Evolutionary conservation across 2,113 vertebrate species (phyloP), one percentile per base, ranked within the genome.

Genomic region (Thalassoma bifasciatum): DNA sequence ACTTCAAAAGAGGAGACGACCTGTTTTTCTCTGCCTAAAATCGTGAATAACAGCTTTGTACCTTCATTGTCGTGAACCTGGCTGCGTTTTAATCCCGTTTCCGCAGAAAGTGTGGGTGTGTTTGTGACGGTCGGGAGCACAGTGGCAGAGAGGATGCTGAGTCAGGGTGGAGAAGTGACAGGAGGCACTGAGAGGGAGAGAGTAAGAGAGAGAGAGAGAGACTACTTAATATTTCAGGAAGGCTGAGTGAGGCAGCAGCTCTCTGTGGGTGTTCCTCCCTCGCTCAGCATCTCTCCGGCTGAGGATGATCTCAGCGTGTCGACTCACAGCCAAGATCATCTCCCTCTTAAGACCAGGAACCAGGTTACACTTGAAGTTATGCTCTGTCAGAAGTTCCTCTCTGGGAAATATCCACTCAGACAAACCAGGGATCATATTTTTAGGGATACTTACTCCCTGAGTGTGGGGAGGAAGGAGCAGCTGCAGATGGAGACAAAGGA

Each of bases 201-300:
- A n/a, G n/a, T n/a, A n/a, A n/a, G n/a, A n/a, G 26, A 14, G 14
- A 17, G n/a, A 16, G 9, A n/a, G 40, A 37, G 40, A 60, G 59
- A 19, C 17, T 23, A 49, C 40, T 73, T 19, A 76, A 77, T 73
- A 64, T 61, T 82, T 79, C 40, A 74, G 53, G 23, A 37, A 44
- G 75, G 68, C 66, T 10, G 38, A 24, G 14, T 1, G 26, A 38
- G 50, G 64, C 77, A 57, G 67, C 44, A 0, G 71, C n/a, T 66
- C 50, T 36, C 10, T 34, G 59, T 37, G 44, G 50, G 24, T 10
- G 40, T 44, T 30, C 24, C 23, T 46, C 23, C 56, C 23, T 30
- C 42, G 8, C 13, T 63, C 42, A 13, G 14, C 58, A 5, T 24
- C 22, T 44, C 30, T 24, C 17, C 19, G 44, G 44, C 44, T n/a